Conservation (phyloP, 2,888 invertebrate species). For the Mongoloraphidia duomilia region DNA sequence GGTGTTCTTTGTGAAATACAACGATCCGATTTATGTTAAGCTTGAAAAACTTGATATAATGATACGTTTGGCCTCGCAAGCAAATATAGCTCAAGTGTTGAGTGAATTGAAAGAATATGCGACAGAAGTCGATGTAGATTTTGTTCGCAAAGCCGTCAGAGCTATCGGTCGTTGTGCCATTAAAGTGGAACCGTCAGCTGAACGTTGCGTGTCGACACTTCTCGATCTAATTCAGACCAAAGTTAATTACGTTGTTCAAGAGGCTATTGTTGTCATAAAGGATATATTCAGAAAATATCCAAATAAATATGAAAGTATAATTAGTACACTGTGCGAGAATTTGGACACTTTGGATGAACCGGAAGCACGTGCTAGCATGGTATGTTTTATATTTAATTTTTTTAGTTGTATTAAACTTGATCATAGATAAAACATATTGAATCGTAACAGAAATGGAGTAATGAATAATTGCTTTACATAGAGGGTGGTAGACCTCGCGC, state of each 20-base stretch:
- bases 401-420: slow-evolving; percentile 32
- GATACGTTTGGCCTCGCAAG: slow-evolving; percentile 95
- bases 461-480: no score
- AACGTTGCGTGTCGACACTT: slow-evolving; percentile 93
- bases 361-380: slow-evolving; percentile 97
- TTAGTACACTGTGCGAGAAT: slow-evolving; percentile 97
- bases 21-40: slow-evolving; percentile 99
- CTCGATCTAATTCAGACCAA: slow-evolving; percentile 98
- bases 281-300: slow-evolving; percentile 94
- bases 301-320: slow-evolving; percentile 99
- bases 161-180: slow-evolving; percentile 99
- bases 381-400: background rate
- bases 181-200: slow-evolving; percentile 94
- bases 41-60: slow-evolving; percentile 97
- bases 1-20: slow-evolving; percentile 98
- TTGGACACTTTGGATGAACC: slow-evolving; percentile 97
- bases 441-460: background rate
- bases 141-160: slow-evolving; percentile 95
- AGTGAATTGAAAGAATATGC: slow-evolving; percentile 98
- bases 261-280: slow-evolving; percentile 98
- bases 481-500: no score
- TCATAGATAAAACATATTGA: slow-evolving; percentile 40
- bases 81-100: slow-evolving; percentile 94
- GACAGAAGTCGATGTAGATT: slow-evolving; percentile 98
- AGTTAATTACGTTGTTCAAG: slow-evolving; percentile 99